Base-by-base conservation (phyloP, 2,797 vertebrate genomes). In the Bovichtus diacanthus region DNA sequence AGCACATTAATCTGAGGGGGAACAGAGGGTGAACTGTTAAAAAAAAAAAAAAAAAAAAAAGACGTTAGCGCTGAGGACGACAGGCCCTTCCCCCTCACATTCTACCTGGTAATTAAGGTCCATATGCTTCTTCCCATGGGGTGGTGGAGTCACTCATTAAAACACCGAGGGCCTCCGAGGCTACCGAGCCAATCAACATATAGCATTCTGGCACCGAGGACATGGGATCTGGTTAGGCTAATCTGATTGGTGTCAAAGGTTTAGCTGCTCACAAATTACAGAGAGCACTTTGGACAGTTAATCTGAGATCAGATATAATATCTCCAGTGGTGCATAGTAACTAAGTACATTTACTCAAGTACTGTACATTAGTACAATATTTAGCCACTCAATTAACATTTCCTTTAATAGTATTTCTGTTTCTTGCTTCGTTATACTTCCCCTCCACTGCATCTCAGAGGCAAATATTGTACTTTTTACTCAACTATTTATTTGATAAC, bases 101-200 rank as follows among this genome's bases (percentile, higher is more conserved):
- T 74, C 75, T 81, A 85, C 82, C 88, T 82, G 76, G 6, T 81
- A 87, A 89, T 88, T 89, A 86, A 74, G 6, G 58, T 18, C 86
- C 87, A 86, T 91, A 90, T 90, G 92, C 68, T 85, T 76, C 78
- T 62, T 77, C 83, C 71, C 84, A 55, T 3, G 61, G 63, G 75
- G 41, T 9, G 69, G 44, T 8, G 15, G 62, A 79, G 82, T 87
- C 78, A 67, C 66, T 86, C 62, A 11, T 79, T 83, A 67, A 64
- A 72, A 56, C 55, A 11, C 29, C 0, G 70, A 69, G 51, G 41
- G 63, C 13, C 51, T 69, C 56, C 0, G 21, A 38, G 63, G 68
- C 36, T 19, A 39, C 10, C 1, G 29, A 55, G 65, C 68, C 74
- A 67, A 65, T 76, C 9, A 13, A 27, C 31, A 0, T 0, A 1